A percentile compares a stretch with the other conserved stretches of the same genome.
These are phyloP conservation scores for Eurytoma adleriae DNA, from an alignment of 2,888 invertebrate genomes.

Conservation along the genomic window DNA sequence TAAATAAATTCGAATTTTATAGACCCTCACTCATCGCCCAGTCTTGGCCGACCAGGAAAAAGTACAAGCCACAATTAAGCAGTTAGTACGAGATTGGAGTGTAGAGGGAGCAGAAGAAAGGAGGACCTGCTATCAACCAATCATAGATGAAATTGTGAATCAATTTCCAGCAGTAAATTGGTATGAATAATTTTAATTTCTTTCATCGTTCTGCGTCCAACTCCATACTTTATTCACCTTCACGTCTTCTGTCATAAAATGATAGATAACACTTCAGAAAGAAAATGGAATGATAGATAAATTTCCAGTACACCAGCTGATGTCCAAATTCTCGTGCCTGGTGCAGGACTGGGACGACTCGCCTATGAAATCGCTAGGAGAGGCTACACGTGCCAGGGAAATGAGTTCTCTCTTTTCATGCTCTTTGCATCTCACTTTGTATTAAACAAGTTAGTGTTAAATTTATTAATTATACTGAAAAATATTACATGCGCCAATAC, in stretches of 20 bases:
- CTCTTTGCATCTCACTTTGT: constrained; percentile 97
- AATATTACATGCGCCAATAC: too few relatives aligned
- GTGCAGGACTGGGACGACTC: constrained; percentile 96
- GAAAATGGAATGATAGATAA: constrained; percentile 65
- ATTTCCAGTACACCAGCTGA: constrained; percentile 74
- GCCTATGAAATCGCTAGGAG: constrained; percentile 94
- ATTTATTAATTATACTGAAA: background rate
- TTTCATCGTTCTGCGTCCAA: constrained; percentile 37
- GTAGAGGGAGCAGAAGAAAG: constrained; percentile 88
- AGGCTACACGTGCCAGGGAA: constrained; percentile 96
- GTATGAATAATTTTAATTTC: constrained; percentile 61
- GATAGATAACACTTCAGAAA: constrained; percentile 56
- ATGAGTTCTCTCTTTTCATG: constrained; percentile 99
- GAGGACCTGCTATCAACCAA: constrained; percentile 91
- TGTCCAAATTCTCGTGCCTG: constrained; percentile 92
- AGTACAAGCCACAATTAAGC: constrained; percentile 95
- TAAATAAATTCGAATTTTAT: constrained; percentile 30
- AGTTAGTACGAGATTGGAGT: constrained; percentile 98
- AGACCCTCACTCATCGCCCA: constrained; percentile 69
- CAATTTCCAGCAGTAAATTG: constrained; percentile 83
- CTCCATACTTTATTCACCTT: constrained; percentile 56
- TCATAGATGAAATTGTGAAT: constrained; percentile 88
- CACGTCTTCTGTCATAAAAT: constrained; percentile 56
- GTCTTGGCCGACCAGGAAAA: constrained; percentile 81
- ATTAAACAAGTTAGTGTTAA: constrained; percentile 84